Percentiles rank a stretch among this genome's conserved stretches.
Evolutionary conservation across 2,797 vertebrate species (phyloP).

Genomic region (Esox masquinongy): DNA sequence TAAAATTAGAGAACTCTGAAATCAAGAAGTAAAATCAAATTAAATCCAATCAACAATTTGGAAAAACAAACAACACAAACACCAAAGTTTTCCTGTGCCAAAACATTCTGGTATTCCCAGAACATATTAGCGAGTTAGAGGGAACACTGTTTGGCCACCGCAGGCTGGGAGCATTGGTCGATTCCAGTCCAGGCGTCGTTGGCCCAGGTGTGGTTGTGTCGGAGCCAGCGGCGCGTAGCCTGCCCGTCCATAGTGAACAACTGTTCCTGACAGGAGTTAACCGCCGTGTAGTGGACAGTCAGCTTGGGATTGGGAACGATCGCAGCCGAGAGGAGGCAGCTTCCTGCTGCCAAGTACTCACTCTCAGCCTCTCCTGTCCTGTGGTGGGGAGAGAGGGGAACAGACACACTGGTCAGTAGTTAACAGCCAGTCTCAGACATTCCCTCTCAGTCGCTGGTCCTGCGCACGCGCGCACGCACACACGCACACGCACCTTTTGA

Average conservation of each 20-base stretch:
- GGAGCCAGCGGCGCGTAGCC: constrained; percentile 72
- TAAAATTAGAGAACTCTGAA: neutral
- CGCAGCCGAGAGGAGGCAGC: constrained; percentile 72
- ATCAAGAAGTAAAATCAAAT: constrained; percentile 4
- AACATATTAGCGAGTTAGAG: neutral
- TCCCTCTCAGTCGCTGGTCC: constrained; percentile 14
- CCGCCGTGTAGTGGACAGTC: constrained; percentile 61
- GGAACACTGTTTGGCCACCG: neutral
- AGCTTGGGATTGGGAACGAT: constrained; percentile 71
- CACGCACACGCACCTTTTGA: constrained; percentile 85
- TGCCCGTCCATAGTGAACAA: constrained; percentile 65
- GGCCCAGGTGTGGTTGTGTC: constrained; percentile 71
- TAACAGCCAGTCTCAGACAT: constrained; percentile 21
- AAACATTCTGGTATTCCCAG: constrained; percentile 14
- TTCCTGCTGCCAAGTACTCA: constrained; percentile 69
- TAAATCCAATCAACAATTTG: neutral
- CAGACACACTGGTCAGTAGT: neutral
- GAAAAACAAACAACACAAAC: too few species aligned
- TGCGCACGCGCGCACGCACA: constrained; percentile 66
- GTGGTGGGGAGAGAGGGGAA: constrained; percentile 25
- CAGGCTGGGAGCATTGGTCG: neutral
- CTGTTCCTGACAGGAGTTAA: constrained; percentile 67
- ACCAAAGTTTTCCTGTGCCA: constrained; percentile 33
- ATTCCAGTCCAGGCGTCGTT: constrained; percentile 60
- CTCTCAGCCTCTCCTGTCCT: constrained; percentile 63